Base-by-base conservation (phyloP, 2,797 vertebrate species). In the Anguilla pacifica region DNA sequence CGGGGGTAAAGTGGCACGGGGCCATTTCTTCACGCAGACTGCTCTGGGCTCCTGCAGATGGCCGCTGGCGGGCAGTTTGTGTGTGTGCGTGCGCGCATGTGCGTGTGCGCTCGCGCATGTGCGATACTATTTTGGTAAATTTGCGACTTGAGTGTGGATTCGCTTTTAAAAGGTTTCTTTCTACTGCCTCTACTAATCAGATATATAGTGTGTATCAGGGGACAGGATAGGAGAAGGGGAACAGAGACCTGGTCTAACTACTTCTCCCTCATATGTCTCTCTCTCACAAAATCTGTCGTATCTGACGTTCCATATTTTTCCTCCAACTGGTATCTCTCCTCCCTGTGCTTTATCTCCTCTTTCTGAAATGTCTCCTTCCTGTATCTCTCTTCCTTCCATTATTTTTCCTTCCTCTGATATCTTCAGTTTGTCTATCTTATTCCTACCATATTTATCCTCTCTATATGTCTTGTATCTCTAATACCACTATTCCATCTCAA, bases 21-120 rank as follows among this genome's bases (percentile, higher is more conserved):
- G 72, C 28, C 28, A 35, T 35, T 35, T 74, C 13, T 74, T 39
- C 28, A 39, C 28, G 3, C 13, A 3, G 31, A 31, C 72, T 31
- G 11, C 28, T 74, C 72, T 74, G 13, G 31, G 31, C 31, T 39
- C 13, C 72, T 35, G 72, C 72, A 74, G 28, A 35, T 35, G 72
- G 72, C 28, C 31, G 10, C 31, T 74, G 72, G 22, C 28, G 67
- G 61, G 61, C 55, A 17, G 11, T 61, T 13, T 61, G 59, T n/a
- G 64, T 67, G 64, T 67, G 61, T 67, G 61, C n/a, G 61, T n/a
- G 61, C n/a, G 61, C n/a, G 61, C n/a, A 22, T 67, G 61, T 67
- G 61, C 0, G 64, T 25, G 22, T 67, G 19, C 7, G 22, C 22
- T 2, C 6, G 22, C 4, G 7, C 11, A 22, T 6, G 61, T 67